These are phyloP conservation scores for Leistus spinibarbis DNA, from an alignment of 2,888 invertebrate species.

Conservation along the genomic window DNA sequence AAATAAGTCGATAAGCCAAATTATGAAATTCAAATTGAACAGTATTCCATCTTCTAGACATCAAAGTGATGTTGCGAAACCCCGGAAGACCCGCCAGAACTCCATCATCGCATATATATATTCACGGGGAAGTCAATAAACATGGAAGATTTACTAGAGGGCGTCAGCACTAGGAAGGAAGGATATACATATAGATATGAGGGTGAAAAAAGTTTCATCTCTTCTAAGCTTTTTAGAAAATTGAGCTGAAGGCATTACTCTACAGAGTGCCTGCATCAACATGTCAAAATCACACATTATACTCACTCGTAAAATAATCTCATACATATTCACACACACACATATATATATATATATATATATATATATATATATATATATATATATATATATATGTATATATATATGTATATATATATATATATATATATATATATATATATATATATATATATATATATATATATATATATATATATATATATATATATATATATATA, in stretches of 20 bases:
- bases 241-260: slow-evolving; percentile 23
- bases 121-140: slow-evolving; percentile 33
- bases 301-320: background rate
- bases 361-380: background rate
- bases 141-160: slow-evolving; percentile 36
- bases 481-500: too few relatives aligned
- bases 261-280: background rate
- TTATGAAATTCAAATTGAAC: slow-evolving; percentile 1
- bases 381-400: too few relatives aligned
- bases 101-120: slow-evolving; percentile 32
- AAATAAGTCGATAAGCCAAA: background rate
- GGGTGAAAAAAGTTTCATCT: slow-evolving; percentile 21
- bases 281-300: background rate
- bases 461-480: background rate
- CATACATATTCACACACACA: too few relatives aligned
- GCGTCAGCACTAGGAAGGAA: too few relatives aligned
- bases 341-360: too few relatives aligned
- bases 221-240: slow-evolving; percentile 29
- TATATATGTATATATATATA: too few relatives aligned
- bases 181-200: background rate
- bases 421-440: background rate
- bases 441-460: background rate
- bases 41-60: background rate
- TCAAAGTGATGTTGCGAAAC: background rate
- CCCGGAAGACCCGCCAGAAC: background rate